Evolutionary conservation across 2,888 invertebrate genomes (phyloP).

Genomic region (Prosapia bicincta): DNA sequence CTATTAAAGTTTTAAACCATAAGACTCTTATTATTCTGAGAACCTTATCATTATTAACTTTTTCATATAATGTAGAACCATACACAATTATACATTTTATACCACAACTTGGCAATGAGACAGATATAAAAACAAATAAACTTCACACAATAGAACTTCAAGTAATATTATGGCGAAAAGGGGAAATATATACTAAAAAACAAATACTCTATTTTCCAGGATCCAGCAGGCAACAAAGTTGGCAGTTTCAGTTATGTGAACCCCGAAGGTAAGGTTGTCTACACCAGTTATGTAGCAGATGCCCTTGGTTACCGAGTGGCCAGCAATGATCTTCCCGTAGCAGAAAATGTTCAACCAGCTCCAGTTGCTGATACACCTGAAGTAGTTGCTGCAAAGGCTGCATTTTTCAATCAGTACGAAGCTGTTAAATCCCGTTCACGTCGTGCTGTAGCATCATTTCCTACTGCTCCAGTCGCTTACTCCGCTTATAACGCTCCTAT

Average conservation of each 20-base stretch:
- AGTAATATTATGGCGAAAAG: too few relatives aligned
- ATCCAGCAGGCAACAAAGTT: constrained; percentile 46
- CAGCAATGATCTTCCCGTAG: constrained; percentile 45
- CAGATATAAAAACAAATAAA: too few relatives aligned
- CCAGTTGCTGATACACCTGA: constrained; percentile 29
- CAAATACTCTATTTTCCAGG: too few relatives aligned
- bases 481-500: not conserved
- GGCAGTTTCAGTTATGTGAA: constrained; percentile 48
- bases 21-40: too few relatives aligned
- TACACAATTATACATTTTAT: too few relatives aligned
- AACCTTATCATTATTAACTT: too few relatives aligned
- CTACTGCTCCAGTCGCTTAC: not conserved
- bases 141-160: too few relatives aligned
- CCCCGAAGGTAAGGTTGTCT: constrained; percentile 46
- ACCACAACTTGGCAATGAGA: too few relatives aligned
- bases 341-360: constrained; percentile 31
- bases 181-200: too few relatives aligned
- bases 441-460: not conserved
- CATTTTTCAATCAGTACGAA: constrained; percentile 28
- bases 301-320: constrained; percentile 46
- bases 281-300: constrained; percentile 47
- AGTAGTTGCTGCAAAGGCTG: constrained; percentile 31
- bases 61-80: too few relatives aligned
- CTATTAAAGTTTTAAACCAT: too few relatives aligned
- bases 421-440: constrained; percentile 21